A percentile compares a stretch with the other conserved stretches of the same genome.
Evolutionary conservation across 2,113 vertebrate genomes (phyloP).

Genomic region (Tenebrosternarchus preto): DNA sequence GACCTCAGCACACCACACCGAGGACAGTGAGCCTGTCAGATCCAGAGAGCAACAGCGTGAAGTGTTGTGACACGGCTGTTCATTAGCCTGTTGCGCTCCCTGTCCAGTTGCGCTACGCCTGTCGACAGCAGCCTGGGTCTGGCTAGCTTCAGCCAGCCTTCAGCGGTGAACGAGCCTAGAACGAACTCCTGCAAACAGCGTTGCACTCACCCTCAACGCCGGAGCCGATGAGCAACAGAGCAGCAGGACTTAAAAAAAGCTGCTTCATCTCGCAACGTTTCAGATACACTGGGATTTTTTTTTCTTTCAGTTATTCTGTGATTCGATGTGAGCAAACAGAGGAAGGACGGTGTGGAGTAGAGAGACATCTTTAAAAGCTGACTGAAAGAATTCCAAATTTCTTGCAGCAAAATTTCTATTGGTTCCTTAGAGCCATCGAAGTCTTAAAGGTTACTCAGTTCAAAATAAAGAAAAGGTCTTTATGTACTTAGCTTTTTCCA

Average conservation of each 20-base stretch:
- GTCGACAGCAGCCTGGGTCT: constrained; percentile 65
- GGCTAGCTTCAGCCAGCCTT: constrained; percentile 54
- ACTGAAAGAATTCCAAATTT: background rate
- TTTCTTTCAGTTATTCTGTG: background rate
- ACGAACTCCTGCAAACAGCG: constrained; percentile 4
- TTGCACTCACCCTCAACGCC: background rate
- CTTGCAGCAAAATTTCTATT: too few relatives aligned
- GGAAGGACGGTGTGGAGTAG: background rate
- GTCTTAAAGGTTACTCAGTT: background rate
- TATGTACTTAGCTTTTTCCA: background rate
- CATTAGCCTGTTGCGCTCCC: constrained; percentile 71
- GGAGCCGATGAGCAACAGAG: background rate
- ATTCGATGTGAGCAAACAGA: background rate
- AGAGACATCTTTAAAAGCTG: background rate
- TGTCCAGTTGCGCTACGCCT: constrained; percentile 64
- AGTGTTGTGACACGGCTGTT: constrained; percentile 76
- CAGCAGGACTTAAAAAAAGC: background rate
- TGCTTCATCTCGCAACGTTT: background rate
- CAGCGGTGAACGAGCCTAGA: constrained; percentile 41
- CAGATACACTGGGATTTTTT: background rate
- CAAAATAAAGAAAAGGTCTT: too few relatives aligned
- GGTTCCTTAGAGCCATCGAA: background rate
- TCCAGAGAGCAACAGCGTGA: constrained; percentile 65
- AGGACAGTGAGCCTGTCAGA: constrained; percentile 64
- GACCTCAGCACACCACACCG: constrained; percentile 49